Evolutionary conservation across 1,140 invertebrate genomes (phyloP), one percentile per base, ranked within the genome.

Genomic region (Stegodyphus dumicola): DNA sequence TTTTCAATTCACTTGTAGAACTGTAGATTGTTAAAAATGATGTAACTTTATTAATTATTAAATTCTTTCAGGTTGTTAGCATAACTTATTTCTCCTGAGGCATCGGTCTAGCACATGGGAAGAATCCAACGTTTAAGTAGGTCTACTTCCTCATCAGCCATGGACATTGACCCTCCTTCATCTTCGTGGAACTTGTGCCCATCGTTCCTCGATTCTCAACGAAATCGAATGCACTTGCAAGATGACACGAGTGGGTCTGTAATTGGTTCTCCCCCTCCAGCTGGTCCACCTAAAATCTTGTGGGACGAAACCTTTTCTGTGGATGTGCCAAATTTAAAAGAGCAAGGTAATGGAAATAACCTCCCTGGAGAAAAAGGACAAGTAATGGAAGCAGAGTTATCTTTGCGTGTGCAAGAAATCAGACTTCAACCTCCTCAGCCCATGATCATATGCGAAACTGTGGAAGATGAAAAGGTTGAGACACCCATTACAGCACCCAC

Each of bases 261-360:
- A 5, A 83, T 83, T 75, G 71, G 80, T 10, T 83, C 80, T n/a
- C 80, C 80, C 7, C 80, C 80, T 33, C 80, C 80, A 7, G 80
- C 80, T 53, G 80, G 71, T 1, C 80, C 80, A 49, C 80, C 80
- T 0, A 83, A 75, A 75, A 69, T 75, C 5, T 48, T 60, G 11
- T 83, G 80, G 80, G 54, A 80, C 15, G 78, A 54, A n/a, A 75
- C 52, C 6, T 74, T 49, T 48, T 54, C 52, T 3, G n/a, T 10
- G 7, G 69, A 73, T 7, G 56, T 73, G 69, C 80, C 80, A 67
- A 81, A 81, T 67, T 10, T 15, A 9, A 18, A 15, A 7, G 11
- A 13, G 11, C 65, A 17, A n/a, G 15, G n/a, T n/a, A 67, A 7
- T 7, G 17, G 65, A 18, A 51, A 18, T 10, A 79, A 70, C 10